Conservation (phyloP, 2,113 vertebrate genomes). For the Pterophyllum scalare region DNA sequence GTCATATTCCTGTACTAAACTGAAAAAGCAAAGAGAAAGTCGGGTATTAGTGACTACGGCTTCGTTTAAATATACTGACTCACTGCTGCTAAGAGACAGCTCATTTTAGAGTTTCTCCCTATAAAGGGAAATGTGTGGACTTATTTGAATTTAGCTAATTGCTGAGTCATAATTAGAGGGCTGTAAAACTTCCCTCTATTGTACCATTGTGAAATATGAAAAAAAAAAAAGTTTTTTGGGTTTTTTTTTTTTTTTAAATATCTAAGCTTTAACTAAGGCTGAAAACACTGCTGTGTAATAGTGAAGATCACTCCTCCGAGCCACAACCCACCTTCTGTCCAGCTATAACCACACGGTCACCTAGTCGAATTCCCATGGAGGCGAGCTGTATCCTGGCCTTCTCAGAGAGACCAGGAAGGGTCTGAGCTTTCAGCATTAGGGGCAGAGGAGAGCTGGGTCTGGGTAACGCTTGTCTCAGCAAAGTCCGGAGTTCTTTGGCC, state of each 20-base stretch:
- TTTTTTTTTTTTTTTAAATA: not conserved
- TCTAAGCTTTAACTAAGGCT: not conserved
- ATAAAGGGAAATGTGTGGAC: not conserved
- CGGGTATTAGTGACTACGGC: not conserved
- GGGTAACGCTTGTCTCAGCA: conserved; percentile 86
- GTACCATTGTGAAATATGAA: not conserved
- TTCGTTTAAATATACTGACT: conserved; percentile 5
- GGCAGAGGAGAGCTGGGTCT: conserved; percentile 79
- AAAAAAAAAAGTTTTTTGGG: too few species aligned
- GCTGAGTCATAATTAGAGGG: not conserved
- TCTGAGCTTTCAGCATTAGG: conserved; percentile 74
- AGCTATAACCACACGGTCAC: conserved; percentile 94
- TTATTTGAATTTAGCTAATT: conserved; percentile 24
- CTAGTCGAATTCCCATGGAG: conserved; percentile 87
- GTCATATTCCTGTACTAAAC: not conserved
- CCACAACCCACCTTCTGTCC: conserved; percentile 90
- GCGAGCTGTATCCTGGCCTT: conserved; percentile 83
- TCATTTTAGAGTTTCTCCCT: not conserved
- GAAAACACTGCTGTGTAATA: not conserved
- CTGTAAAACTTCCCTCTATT: not conserved
- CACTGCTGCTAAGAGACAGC: not conserved
- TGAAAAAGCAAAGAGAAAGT: not conserved
- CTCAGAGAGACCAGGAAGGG: conserved; percentile 74
- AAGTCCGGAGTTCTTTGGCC: conserved; percentile 89
- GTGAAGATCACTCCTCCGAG: not conserved